Base-by-base conservation (phyloP, 92 coral and sea anemone genomes). In the Porites cylindrica region DNA sequence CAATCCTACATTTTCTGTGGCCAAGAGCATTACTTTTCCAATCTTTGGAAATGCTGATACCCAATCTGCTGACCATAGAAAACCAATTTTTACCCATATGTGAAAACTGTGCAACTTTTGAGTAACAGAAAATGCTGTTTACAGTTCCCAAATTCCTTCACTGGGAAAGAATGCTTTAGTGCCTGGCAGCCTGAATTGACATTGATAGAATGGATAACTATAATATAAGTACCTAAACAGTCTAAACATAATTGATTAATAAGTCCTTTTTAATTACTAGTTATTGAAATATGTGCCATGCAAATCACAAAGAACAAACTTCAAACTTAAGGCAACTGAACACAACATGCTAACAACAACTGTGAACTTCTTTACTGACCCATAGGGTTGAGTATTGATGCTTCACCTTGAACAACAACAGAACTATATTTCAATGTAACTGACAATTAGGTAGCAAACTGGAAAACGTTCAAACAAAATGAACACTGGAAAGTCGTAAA, bases 341-440 rank as follows among this genome's bases (percentile, higher is more conserved):
- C 26, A 1, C 26, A 24, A 24, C 26, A 24, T 24, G 26, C 26
- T 24, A 24, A 24, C 26, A 24, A 24, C 26, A 24, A 24, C 26
- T 24, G 26, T 24, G 26, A 24, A 24, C 26, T 24, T 24, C 26
- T 24, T 24, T 24, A 24, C 26, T 24, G 26, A 24, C 26, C 26
- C 26, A 24, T 24, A 24, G 26, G 26, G 26, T 24, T 24, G 26
- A 24, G 26, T 24, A 24, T 24, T 24, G 26, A 24, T 24, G 26
- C 26, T 24, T 51, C 62, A 79, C 56, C 83, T 79, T 79, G 83
- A 79, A 59, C 83, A 79, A 62, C 83, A 79, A 79, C 72, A 79
- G 83, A 79, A 79, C 59, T 79, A 69, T 79, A 79, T 79, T 79
- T 50, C 83, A 79, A 79, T 79, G 83, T 79, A 79, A 79, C 83